A percentile compares a stretch with the other conserved stretches of the same genome.
Evolutionary conservation across 2,888 invertebrate genomes (phyloP).

Genomic region (Dione vanillae): DNA sequence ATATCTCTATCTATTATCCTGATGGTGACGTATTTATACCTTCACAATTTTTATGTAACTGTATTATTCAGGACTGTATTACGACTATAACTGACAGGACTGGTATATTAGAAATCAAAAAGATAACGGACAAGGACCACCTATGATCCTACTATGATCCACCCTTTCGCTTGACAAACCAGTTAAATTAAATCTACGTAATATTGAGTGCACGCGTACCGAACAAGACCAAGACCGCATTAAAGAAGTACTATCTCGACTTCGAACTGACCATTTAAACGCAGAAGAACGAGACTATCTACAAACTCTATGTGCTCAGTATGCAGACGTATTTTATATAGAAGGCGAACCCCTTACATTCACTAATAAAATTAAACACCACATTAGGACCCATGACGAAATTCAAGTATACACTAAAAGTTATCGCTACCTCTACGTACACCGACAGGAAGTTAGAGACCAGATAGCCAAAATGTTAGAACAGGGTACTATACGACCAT

Average conservation of each 20-base stretch:
- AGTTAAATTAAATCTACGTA: too few species aligned
- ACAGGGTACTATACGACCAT: slow-evolving; percentile 42
- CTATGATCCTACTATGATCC: too few species aligned
- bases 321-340: slow-evolving; percentile 33
- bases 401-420: slow-evolving; percentile 30
- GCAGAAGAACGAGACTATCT: slow-evolving; percentile 22
- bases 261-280: slow-evolving; percentile 28
- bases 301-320: slow-evolving; percentile 18
- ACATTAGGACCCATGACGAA: slow-evolving; percentile 32
- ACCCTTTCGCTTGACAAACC: too few species aligned
- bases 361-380: slow-evolving; percentile 24
- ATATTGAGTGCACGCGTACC: neutral
- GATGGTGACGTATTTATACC: too few species aligned
- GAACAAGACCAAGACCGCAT: neutral
- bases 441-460: slow-evolving; percentile 29
- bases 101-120: too few species aligned
- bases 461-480: slow-evolving; percentile 34
- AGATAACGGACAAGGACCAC: too few species aligned
- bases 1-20: too few species aligned
- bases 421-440: slow-evolving; percentile 36
- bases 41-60: too few species aligned
- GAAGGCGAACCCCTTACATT: slow-evolving; percentile 23
- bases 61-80: too few species aligned
- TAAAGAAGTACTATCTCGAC: slow-evolving; percentile 7
- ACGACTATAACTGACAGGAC: too few species aligned